phyloP scores from a whole-genome alignment of 2,797 vertebrate genomes.

The Gymnoscopelus braueri region DNA sequence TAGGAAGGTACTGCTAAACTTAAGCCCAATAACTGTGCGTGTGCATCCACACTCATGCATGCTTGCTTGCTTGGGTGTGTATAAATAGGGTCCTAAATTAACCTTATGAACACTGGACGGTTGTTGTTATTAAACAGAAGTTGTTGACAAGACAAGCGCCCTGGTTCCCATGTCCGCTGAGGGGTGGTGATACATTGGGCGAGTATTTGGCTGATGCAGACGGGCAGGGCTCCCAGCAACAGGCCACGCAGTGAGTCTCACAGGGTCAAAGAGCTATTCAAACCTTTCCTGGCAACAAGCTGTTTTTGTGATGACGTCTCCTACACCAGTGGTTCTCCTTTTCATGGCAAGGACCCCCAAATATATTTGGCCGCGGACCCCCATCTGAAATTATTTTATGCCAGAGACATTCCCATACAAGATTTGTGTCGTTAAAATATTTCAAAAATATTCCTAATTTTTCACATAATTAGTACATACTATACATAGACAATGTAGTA shows the following conservation, averaged over 20 bases:
- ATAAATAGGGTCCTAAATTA: neutral
- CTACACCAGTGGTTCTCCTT: too few relatives aligned
- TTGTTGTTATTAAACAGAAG: constrained; percentile 51
- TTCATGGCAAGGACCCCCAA: too few relatives aligned
- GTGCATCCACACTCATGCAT: neutral
- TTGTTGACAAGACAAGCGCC: constrained; percentile 35
- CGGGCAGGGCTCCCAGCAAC: constrained; percentile 21
- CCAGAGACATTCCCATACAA: too few relatives aligned
- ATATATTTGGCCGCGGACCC: too few relatives aligned
- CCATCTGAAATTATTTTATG: too few relatives aligned
- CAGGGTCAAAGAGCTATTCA: neutral
- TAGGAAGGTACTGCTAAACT: too few relatives aligned
- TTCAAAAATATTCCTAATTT: too few relatives aligned
- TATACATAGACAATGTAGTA: too few relatives aligned
- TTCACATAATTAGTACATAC: too few relatives aligned
- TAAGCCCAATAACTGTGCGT: neutral
- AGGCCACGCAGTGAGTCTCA: constrained; percentile 17
- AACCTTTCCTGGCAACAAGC: neutral
- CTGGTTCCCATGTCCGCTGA: constrained; percentile 11
- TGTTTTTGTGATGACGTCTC: neutral
- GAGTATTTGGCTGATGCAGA: constrained; percentile 22
- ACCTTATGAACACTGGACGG: constrained; percentile 19
- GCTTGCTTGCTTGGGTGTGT: neutral
- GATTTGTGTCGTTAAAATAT: too few relatives aligned
- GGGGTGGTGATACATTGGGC: constrained; percentile 15